Evolutionary conservation across 2,888 invertebrate genomes (phyloP), one percentile per base, ranked within the genome.

Genomic region (Leptinotarsa juncta): DNA sequence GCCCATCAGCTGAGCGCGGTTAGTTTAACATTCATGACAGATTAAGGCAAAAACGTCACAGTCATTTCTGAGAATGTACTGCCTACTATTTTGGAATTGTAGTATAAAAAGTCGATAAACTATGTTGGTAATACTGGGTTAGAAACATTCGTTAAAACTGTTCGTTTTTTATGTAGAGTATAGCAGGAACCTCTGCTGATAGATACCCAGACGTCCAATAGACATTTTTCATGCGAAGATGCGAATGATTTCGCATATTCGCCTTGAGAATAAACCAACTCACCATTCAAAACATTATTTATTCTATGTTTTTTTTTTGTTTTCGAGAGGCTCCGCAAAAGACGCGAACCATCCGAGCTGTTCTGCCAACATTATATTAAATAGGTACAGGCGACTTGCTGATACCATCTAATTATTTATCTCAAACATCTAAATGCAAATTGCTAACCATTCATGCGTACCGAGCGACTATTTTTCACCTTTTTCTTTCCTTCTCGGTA

Each of bases 351-450:
- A 53, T 32, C 65, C 73, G 49, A 48, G 53, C 68, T 62, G 20
- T 65, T 49, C 48, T 62, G 71, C 69, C 73, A 73, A 73, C 66
- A 67, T 71, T 72, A 76, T 74, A 69, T 69, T 76, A 73, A 72
- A 74, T 74, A 65, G 69, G 73, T 71, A 74, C 53, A 72, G 68
- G 70, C 74, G 76, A 74, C 74, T 74, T 32, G 26, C 69, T 72
- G 76, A 72, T 74, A 72, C 65, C 71, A 73, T 76, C 76, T 76
- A 70, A 73, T 75, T 75, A 72, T 73, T 71, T 76, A 76, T 74
- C 73, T 65, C 60, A 65, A 74, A 71, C 70, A 76, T 76, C 76
- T 74, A 73, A 72, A 76, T 76, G 74, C 71, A 74, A 74, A 74
- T 74, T 74, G 74, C 71, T 50, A 68, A 50, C 65, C 71, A 68